Base-by-base conservation (phyloP, 2,797 vertebrate species). In the Carapus acus region DNA sequence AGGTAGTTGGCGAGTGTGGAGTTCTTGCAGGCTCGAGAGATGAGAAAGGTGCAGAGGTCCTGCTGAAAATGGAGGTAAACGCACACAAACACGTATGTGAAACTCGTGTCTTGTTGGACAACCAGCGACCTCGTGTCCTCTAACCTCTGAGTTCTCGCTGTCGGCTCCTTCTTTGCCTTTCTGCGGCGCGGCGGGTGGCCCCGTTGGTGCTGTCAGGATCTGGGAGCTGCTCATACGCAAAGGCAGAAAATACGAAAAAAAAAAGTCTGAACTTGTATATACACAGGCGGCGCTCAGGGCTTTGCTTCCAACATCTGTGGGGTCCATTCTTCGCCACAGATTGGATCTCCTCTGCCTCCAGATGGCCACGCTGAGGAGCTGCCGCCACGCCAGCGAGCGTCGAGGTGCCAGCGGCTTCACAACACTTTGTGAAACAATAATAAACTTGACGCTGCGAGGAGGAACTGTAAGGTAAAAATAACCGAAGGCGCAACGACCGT, bases 21-120 rank as follows among this genome's bases (percentile, higher is more conserved):
- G 79, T 99, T 99, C 87, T 96, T 98, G 76, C 96, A 99, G 19
- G 96, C 96, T 17, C 96, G 89, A 15, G 94, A 97, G 83, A 99
- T 98, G 76, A 99, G 89, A 73, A 99, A 99, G 1, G 95, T 96
- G 57, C 96, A 99, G 47, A 99, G 86, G 66, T 99, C 96, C 84
- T 96, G 93, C 95, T 97, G 62, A 36, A 80, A 49, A 78, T 6
- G 52, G 5, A 71, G 62, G 74, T 47, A 78, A 15, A 48, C 22
- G 9, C 24, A 27, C 24, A 27, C 18, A 45, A 5, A 38, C 22
- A 20, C 19, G 13, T 24, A 16, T 6, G 2, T 14, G 31, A 24
- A 31, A 0, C 1, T 34, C 15, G 14, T n/a, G n/a, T 34, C n/a
- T 33, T 1, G 14, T 43, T 19, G 9, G 20, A 2, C 41, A 2